Evolutionary conservation across 2,113 vertebrate species (phyloP).

Genomic region (Meriones unguiculatus): DNA sequence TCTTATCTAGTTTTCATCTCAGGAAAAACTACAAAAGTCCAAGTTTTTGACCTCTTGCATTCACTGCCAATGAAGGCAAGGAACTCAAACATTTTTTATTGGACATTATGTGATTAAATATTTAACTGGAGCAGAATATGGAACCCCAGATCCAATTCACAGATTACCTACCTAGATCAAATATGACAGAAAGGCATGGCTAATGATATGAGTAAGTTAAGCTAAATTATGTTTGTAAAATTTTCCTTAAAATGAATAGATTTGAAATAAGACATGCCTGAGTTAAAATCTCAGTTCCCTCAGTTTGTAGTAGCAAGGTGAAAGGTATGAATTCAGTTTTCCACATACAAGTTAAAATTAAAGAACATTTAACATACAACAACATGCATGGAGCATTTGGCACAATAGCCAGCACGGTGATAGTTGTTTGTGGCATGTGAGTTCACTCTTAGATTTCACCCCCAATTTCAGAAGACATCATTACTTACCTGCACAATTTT

Average conservation of each 20-base stretch:
- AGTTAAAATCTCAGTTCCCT: background rate
- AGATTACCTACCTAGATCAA: background rate
- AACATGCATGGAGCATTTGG: background rate
- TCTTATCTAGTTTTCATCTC: background rate
- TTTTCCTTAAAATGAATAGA: background rate
- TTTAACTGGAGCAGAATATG: background rate
- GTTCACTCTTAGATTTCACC: background rate
- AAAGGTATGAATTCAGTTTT: background rate
- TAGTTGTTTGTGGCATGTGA: background rate
- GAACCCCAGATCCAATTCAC: background rate
- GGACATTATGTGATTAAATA: background rate
- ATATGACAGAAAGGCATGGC: background rate
- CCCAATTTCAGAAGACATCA: background rate
- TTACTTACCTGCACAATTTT: background rate
- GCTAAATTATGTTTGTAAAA: background rate
- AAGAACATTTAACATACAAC: background rate
- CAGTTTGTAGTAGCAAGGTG: background rate
- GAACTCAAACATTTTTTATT: background rate
- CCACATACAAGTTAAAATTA: background rate
- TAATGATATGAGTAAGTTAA: background rate
- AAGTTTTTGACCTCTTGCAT: slow-evolving; percentile 19
- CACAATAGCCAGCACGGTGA: background rate
- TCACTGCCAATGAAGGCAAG: background rate
- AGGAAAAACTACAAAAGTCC: background rate
- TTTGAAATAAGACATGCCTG: background rate